phyloP scores from a whole-genome alignment of 2,797 vertebrate genomes.

The Loriculus beryllinus region DNA sequence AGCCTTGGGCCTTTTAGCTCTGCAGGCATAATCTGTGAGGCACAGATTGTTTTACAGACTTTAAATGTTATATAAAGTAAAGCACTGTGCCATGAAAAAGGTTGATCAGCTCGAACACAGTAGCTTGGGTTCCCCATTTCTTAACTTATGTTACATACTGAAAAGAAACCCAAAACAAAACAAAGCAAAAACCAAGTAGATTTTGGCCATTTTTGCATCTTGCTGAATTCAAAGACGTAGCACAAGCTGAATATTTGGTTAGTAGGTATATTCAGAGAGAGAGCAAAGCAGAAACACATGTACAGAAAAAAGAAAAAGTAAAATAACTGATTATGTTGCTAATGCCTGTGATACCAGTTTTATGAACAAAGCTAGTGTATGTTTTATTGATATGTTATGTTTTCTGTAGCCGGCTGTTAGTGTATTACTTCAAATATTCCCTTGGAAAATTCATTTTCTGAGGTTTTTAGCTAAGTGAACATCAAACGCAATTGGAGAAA shows the following conservation, averaged over 20 bases:
- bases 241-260: background rate
- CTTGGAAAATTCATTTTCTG: constrained; percentile 42
- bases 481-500: constrained; percentile 40
- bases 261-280: background rate
- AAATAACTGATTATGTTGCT: background rate
- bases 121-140: background rate
- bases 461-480: background rate
- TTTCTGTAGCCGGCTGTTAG: constrained; percentile 5
- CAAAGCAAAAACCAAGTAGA: background rate
- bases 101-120: background rate
- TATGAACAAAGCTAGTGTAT: background rate
- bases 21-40: background rate
- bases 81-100: background rate
- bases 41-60: background rate
- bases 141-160: background rate
- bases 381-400: background rate
- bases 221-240: background rate
- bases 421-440: constrained; percentile 8
- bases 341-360: background rate
- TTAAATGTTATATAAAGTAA: background rate
- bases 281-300: background rate
- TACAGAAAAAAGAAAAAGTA: background rate
- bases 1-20: background rate
- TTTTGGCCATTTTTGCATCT: background rate
- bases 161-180: background rate